A percentile compares a stretch with the other conserved stretches of the same genome.
Conservation (phyloP, 1,140 invertebrate species). For the Lepidurus apus region DNA sequence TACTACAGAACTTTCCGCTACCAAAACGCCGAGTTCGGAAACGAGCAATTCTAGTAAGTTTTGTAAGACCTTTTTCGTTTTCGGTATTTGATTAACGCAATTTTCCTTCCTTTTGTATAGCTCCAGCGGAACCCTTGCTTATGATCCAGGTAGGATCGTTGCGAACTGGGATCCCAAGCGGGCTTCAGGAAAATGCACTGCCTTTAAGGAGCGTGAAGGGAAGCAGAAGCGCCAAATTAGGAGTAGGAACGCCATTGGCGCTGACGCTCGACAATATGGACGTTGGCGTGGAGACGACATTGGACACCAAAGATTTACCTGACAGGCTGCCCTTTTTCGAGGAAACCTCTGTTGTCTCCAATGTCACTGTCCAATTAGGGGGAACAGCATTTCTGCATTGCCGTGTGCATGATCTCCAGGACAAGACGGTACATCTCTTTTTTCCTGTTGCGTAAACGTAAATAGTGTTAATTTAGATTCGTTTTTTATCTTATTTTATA, state of each 20-base stretch:
- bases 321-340: constrained; percentile 59
- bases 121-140: background rate
- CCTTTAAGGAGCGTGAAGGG: background rate
- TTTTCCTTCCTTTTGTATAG: background rate
- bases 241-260: background rate
- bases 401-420: constrained; percentile 71
- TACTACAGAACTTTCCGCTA: background rate
- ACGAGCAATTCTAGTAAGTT: background rate
- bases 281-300: background rate
- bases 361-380: constrained; percentile 72
- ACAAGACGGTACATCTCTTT: constrained; percentile 59
- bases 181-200: background rate
- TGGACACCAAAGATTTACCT: constrained; percentile 38
- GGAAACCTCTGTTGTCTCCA: constrained; percentile 55
- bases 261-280: background rate
- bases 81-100: background rate
- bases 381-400: constrained; percentile 73
- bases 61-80: background rate
- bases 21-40: background rate
- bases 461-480: no score
- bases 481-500: no score
- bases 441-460: no score
- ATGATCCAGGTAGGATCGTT: background rate
- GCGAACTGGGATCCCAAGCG: constrained; percentile 6
- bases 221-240: background rate